Evolutionary conservation across 37 sponge, comb jelly and placozoan genomes (phyloP), one percentile per base, ranked within the genome.

Genomic region (Chondrilla cf. caribensis): DNA sequence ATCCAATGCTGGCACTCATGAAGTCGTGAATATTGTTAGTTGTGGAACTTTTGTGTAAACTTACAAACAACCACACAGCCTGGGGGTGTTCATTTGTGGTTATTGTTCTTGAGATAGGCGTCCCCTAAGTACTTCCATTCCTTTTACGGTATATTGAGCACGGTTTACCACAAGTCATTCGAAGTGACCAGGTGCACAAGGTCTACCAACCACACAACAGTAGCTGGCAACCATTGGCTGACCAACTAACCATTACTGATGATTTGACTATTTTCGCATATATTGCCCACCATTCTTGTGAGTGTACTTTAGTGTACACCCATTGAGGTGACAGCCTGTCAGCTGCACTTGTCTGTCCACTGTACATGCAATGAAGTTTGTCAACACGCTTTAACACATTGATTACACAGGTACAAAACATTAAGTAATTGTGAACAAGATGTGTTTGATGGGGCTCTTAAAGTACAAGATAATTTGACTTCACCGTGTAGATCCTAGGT

Each of bases 401-500:
- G 35, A 33, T 67, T 67, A 67, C 68, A 67, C 68, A 67, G 68
- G 32, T 67, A 67, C 68, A 67, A 59, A 67, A 67, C 68, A 67
- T 28, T 26, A 26, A 29, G 68, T 67, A 33, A 33, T 67, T 28
- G 68, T 67, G 31, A 28, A 67, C 68, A 67, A 26, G 68, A 33
- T 67, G 35, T 67, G 68, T 67, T 67, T 26, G 68, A 67, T 67
- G 31, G 17, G 68, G 32, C 35, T 33, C 31, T 67, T 67, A 29
- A 33, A 28, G 68, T 26, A 67, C 68, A 67, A 67, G 68, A 67
- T 67, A 67, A 67, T 33, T 67, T 67, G 68, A 67, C 35, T 67
- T 29, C 26, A 29, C 33, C 68, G 17, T 67, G 68, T 67, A 67
- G 32, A 28, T 29, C 4, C 35, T 67, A 67, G 35, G 68, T 67